These are phyloP conservation scores for Apaloderma vittatum DNA, from an alignment of 2,113 vertebrate species.

Conservation along the genomic window DNA sequence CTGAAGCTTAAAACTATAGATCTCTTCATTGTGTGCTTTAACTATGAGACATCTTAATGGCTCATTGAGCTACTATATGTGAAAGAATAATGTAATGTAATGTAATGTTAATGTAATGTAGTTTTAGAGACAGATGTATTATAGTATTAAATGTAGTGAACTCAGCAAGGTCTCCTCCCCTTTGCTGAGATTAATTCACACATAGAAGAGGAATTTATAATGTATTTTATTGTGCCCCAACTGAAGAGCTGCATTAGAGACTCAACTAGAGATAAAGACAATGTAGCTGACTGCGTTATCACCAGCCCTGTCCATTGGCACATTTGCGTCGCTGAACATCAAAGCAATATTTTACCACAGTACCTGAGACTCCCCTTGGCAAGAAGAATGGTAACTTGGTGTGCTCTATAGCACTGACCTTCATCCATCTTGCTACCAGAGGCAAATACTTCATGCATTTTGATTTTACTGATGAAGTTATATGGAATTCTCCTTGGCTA, in stretches of 20 bases:
- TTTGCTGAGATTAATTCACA: constrained; percentile 7
- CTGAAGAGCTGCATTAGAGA: neutral
- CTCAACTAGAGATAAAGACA: neutral
- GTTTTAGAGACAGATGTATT: neutral
- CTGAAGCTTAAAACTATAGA: neutral
- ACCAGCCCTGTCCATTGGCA: neutral
- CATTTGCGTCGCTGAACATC: neutral
- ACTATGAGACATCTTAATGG: neutral
- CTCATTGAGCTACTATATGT: neutral
- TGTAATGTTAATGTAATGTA: neutral
- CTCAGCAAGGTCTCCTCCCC: neutral
- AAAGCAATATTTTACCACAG: neutral
- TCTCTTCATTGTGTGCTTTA: neutral
- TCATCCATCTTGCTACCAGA: neutral
- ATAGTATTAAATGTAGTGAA: neutral
- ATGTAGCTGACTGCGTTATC: neutral
- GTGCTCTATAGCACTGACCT: neutral
- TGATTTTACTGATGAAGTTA: neutral
- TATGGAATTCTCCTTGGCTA: neutral
- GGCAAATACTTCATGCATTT: neutral
- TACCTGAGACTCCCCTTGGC: neutral
- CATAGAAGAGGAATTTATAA: neutral
- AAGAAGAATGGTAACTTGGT: neutral
- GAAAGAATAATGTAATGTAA: neutral
- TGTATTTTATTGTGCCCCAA: neutral